These are phyloP conservation scores for Chlorodrepanis virens DNA, from an alignment of 2,113 vertebrate species.

Conservation along the genomic window DNA sequence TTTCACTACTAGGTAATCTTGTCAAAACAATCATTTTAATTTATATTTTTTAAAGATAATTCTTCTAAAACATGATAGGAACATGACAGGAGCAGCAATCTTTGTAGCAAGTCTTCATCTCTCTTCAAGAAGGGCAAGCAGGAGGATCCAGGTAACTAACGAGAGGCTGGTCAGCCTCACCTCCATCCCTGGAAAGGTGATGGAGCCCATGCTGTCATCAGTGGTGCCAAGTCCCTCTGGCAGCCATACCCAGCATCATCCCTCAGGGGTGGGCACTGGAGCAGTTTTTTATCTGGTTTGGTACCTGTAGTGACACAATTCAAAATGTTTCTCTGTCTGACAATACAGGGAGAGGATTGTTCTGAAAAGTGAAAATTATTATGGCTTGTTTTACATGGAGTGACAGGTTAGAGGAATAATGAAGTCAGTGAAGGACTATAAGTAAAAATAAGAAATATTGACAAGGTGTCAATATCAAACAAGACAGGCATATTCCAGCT, in stretches of 20 bases:
- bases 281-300: not conserved
- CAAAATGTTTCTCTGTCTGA: slow-evolving; percentile 1
- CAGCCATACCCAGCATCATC: not conserved
- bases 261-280: not conserved
- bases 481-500: not conserved
- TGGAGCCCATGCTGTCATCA: not conserved
- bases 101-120: not conserved
- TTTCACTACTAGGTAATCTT: not conserved
- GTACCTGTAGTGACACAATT: not conserved
- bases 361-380: not conserved
- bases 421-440: not conserved
- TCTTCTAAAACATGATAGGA: not conserved
- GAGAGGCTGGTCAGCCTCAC: not conserved
- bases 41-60: accelerated
- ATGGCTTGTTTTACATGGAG: not conserved
- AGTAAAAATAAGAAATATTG: not conserved
- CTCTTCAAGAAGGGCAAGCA: not conserved
- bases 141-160: not conserved
- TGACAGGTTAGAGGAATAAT: not conserved
- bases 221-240: not conserved
- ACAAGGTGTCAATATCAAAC: not conserved
- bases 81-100: not conserved
- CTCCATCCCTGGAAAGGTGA: not conserved
- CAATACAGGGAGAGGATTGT: not conserved
- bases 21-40: not conserved